These are phyloP conservation scores for Eucidaris tribuloides DNA, from an alignment of 35 echinoderm and acorn worm genomes.

Conservation along the genomic window DNA sequence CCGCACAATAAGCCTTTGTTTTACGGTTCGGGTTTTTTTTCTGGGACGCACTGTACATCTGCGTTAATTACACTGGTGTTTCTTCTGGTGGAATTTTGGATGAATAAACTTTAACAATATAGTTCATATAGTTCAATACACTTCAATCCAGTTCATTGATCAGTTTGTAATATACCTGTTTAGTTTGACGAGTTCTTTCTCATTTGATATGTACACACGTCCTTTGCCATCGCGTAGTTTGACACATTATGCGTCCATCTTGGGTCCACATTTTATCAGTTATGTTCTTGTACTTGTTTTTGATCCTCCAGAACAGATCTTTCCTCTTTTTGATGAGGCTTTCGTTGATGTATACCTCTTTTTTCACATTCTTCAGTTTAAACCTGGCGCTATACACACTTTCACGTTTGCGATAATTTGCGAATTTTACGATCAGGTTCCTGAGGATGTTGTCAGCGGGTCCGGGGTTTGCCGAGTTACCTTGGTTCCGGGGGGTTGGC, in stretches of 20 bases:
- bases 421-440: slow-evolving; percentile 13
- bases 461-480: not conserved
- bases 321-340: slow-evolving; percentile 13
- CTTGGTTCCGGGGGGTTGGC: not conserved
- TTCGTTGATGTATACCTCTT: slow-evolving; percentile 5
- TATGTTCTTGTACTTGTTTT: not conserved
- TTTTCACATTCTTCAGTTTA: not conserved
- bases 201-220: not conserved
- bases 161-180: too few species aligned
- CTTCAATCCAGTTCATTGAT: too few species aligned
- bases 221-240: not conserved
- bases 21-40: too few species aligned
- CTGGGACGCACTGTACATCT: too few species aligned
- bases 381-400: not conserved
- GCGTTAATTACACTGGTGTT: too few species aligned
- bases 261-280: not conserved
- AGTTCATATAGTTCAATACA: too few species aligned
- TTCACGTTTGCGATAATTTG: not conserved
- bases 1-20: too few species aligned
- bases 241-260: slow-evolving; percentile 10
- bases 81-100: too few species aligned
- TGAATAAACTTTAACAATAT: too few species aligned
- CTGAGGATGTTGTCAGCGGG: not conserved
- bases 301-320: not conserved
- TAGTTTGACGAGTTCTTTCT: not conserved